Conservation (phyloP, 2,888 invertebrate species). For the Troilus luridus region DNA sequence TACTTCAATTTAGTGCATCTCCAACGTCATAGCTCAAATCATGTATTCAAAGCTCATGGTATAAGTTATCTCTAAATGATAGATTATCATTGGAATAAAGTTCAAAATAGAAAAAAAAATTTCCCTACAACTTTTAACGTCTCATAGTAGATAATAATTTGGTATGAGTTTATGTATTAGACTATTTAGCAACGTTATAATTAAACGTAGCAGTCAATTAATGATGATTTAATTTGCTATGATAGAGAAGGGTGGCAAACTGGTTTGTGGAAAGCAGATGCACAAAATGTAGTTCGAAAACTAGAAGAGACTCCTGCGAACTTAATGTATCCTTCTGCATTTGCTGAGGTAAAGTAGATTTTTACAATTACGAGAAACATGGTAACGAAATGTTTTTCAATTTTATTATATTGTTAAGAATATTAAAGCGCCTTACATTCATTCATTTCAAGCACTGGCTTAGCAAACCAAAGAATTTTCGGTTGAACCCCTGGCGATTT, state of each 20-base stretch:
- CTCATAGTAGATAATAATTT: neutral
- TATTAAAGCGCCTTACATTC: too few species aligned
- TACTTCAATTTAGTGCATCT: too few species aligned
- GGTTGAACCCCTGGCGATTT: too few species aligned
- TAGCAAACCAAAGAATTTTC: too few species aligned
- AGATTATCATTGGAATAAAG: neutral
- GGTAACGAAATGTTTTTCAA: neutral
- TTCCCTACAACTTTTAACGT: neutral
- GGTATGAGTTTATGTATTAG: neutral
- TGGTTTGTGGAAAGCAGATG: conserved; percentile 77
- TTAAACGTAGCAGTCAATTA: neutral
- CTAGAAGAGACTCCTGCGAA: conserved; percentile 87
- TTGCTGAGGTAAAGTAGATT: conserved; percentile 72
- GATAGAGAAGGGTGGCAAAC: conserved; percentile 69
- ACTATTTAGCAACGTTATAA: too few species aligned
- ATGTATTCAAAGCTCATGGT: neutral
- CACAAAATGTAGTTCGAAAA: conserved; percentile 83
- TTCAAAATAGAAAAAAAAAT: neutral
- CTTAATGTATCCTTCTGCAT: conserved; percentile 81
- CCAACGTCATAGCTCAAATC: too few species aligned
- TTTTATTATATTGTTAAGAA: neutral
- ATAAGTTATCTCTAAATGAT: neutral
- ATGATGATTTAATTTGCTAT: conserved; percentile 52
- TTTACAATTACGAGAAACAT: neutral
- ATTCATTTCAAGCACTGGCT: too few species aligned